Conservation (phyloP, 2,888 invertebrate species). For the Eupelmus urozonus region DNA sequence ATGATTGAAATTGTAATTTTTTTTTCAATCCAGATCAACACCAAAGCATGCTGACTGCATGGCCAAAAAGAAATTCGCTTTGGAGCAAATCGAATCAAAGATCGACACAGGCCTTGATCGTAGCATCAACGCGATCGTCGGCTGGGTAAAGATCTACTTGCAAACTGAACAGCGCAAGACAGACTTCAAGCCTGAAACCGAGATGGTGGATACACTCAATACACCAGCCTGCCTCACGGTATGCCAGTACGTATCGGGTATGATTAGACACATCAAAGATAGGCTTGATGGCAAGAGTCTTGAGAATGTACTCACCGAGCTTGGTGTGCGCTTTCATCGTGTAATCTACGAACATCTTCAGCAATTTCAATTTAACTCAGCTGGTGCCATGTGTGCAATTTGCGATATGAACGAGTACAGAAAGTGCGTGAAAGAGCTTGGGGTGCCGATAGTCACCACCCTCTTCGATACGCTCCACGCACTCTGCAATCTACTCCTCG, state of each 20-base stretch:
- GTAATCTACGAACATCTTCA: slow-evolving; percentile 96
- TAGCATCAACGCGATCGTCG: slow-evolving; percentile 90
- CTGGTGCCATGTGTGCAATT: slow-evolving; percentile 98
- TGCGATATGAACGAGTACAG: slow-evolving; percentile 99
- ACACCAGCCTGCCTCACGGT: slow-evolving; percentile 91
- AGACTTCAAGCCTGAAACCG: slow-evolving; percentile 93
- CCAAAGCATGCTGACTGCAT: slow-evolving; percentile 93
- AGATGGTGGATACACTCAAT: slow-evolving; percentile 88
- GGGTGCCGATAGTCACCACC: slow-evolving; percentile 87
- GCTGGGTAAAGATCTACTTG: slow-evolving; percentile 93
- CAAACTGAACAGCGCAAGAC: slow-evolving; percentile 96
- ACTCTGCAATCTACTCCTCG: slow-evolving; percentile 95
- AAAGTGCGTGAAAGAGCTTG: slow-evolving; percentile 89
- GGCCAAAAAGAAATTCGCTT: slow-evolving; percentile 89
- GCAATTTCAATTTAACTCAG: slow-evolving; percentile 95
- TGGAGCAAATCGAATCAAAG: slow-evolving; percentile 94
- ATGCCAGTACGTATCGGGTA: slow-evolving; percentile 88
- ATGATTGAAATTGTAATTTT: slow-evolving; percentile 30
- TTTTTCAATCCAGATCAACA: slow-evolving; percentile 82
- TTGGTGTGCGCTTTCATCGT: slow-evolving; percentile 94
- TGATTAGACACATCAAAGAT: slow-evolving; percentile 87
- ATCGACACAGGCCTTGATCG: slow-evolving; percentile 92
- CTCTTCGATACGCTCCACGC: slow-evolving; percentile 98
- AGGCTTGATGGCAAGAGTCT: slow-evolving; percentile 96
- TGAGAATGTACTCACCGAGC: slow-evolving; percentile 89